Evolutionary conservation across 2,888 invertebrate genomes (phyloP).

Genomic region (Trichopria drosophilae): DNA sequence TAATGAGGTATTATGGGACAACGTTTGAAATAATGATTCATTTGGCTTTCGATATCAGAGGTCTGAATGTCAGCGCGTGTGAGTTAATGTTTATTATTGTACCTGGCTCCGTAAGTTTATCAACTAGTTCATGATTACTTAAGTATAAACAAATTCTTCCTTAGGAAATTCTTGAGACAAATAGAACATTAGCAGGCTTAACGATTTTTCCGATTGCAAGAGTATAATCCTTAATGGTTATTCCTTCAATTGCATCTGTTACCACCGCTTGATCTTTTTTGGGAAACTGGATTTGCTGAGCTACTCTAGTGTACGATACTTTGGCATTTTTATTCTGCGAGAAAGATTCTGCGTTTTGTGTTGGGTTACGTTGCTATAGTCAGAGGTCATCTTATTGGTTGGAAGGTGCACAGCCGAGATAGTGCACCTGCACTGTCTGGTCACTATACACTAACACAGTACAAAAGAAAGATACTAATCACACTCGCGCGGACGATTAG

Average conservation of each 20-base stretch:
- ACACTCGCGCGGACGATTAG: too few species aligned
- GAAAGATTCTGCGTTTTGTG: too few species aligned
- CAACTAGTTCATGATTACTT: constrained; percentile 10
- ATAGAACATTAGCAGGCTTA: background rate
- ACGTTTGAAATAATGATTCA: constrained; percentile 31
- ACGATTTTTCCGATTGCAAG: constrained; percentile 5
- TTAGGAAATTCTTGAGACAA: constrained; percentile 13
- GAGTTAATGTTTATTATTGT: constrained; percentile 15
- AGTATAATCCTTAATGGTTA: constrained; percentile 8
- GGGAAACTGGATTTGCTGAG: constrained; percentile 3
- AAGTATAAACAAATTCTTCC: constrained; percentile 21
- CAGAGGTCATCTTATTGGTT: too few species aligned
- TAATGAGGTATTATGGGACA: constrained; percentile 34
- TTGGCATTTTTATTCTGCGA: too few species aligned
- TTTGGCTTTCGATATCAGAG: constrained; percentile 22
- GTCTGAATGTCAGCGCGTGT: constrained; percentile 14
- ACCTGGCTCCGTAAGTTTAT: constrained; percentile 8
- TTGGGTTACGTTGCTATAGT: too few species aligned
- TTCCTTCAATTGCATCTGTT: constrained; percentile 11
- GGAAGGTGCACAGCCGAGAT: too few species aligned
- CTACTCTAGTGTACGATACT: constrained; percentile 10
- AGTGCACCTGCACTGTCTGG: too few species aligned
- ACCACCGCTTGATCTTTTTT: constrained; percentile 17
- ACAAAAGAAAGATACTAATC: too few species aligned
- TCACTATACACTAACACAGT: too few species aligned